Evolutionary conservation across 1,140 invertebrate species (phyloP).

Genomic region (Glossosoma conforme): DNA sequence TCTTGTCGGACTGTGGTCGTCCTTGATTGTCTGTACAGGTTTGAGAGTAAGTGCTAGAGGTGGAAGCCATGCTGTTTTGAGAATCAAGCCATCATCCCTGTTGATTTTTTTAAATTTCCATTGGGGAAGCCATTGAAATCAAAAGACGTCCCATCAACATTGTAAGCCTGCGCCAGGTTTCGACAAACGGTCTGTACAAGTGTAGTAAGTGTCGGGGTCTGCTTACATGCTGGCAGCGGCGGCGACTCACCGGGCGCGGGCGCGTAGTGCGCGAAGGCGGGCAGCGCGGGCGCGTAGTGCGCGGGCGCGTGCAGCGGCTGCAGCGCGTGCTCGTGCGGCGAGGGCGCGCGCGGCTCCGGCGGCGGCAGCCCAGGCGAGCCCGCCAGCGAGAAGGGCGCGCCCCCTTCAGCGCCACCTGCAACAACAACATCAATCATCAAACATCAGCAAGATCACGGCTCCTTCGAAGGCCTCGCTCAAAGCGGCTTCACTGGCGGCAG

Average conservation of each 20-base stretch:
- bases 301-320: constrained; percentile 6
- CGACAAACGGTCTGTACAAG: neutral
- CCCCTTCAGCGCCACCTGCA: constrained; percentile 16
- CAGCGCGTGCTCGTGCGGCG: neutral
- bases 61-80: constrained; percentile 6
- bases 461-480: neutral
- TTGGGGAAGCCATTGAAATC: neutral
- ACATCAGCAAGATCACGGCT: neutral
- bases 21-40: no score
- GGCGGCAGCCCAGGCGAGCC: constrained; percentile 25
- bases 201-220: constrained; percentile 2
- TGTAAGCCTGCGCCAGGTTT: neutral
- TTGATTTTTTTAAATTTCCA: neutral
- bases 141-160: neutral
- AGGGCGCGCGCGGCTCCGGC: constrained; percentile 3
- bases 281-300: constrained; percentile 16
- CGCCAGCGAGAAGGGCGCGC: constrained; percentile 20
- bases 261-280: constrained; percentile 26
- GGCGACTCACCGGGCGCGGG: constrained; percentile 25
- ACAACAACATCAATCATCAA: neutral
- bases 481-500: neutral
- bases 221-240: constrained; percentile 27
- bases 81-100: constrained; percentile 1
- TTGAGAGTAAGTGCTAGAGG: constrained; percentile 3
- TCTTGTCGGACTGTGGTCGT: no score